Base-by-base conservation (phyloP, 1,140 invertebrate genomes). In the Trichoplusia ni region DNA sequence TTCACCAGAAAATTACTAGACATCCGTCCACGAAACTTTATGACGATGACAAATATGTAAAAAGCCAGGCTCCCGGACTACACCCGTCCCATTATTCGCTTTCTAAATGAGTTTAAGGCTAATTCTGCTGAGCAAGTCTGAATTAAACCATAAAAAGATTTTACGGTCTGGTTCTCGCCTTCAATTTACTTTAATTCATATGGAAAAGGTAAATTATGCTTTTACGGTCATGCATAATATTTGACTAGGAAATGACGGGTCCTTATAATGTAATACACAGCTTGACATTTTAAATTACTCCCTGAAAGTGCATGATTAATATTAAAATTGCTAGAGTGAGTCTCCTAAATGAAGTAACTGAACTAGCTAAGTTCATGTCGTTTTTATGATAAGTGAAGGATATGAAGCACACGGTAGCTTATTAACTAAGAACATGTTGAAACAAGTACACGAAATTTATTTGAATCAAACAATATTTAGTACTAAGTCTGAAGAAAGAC, bases 71-170 rank as follows among this genome's bases (percentile, higher is more conserved):
- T n/a, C n/a, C n/a, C n/a, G n/a, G n/a, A n/a, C n/a, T n/a, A n/a
- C n/a, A 33, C 29, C 5, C 13, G 2, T 16, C 31, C 13, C 31
- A 58, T 59, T 59, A 60, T 53, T 25, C 40, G 13, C 18, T 33
- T 64, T 37, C 38, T 38, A 56, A 69, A 69, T 46, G 44, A 59
- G n/a, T 38, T 54, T 59, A 38, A 58, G 44, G 53, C 51, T 70
- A 66, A 63, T 59, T 62, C 23, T 25, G 25, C 35, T 11, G 37
- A 62, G 49, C 29, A 44, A 25, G 42, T 31, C 47, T 40, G 37
- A 38, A 49, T 46, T 16, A 37, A 38, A 27, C 42, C 63, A 54
- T 64, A 64, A 59, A 61, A 64, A 60, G 61, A 64, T 69, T 64
- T 61, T 42, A 47, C 29, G 21, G 29, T 61, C 44, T 23, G 21